Percentiles rank a stretch among this genome's conserved stretches.
Conservation (phyloP, 2,797 vertebrate species). For the Huso huso region DNA sequence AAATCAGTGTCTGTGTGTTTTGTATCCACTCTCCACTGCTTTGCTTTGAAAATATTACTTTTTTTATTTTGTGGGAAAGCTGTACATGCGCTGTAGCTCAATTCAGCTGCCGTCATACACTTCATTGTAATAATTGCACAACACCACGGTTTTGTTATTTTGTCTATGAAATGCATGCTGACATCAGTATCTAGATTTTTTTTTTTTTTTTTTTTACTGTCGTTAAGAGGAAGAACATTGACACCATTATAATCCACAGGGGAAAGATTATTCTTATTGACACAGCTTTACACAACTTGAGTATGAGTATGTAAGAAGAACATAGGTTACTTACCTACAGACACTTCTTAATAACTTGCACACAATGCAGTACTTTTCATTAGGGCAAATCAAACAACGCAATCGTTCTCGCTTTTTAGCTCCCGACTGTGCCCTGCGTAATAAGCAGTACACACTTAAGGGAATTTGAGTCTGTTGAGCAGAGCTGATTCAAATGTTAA, state of each 20-base stretch:
- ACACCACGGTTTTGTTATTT: too few relatives aligned
- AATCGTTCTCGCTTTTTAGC: background rate
- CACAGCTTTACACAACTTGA: background rate
- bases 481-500: background rate
- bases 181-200: too few relatives aligned
- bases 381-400: background rate
- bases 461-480: background rate
- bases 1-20: too few relatives aligned
- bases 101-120: too few relatives aligned
- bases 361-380: background rate
- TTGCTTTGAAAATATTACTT: too few relatives aligned
- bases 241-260: background rate
- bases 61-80: too few relatives aligned
- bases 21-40: too few relatives aligned
- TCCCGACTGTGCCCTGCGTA: background rate
- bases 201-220: background rate
- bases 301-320: background rate
- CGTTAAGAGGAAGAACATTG: background rate
- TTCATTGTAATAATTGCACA: too few relatives aligned
- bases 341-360: background rate
- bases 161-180: too few relatives aligned
- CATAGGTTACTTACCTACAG: background rate
- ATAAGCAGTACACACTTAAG: background rate
- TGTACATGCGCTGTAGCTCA: too few relatives aligned
- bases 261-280: background rate